A percentile compares a stretch with the other conserved stretches of the same genome.
Evolutionary conservation across 1,140 invertebrate genomes (phyloP).

Genomic region (Leptinotarsa texana): DNA sequence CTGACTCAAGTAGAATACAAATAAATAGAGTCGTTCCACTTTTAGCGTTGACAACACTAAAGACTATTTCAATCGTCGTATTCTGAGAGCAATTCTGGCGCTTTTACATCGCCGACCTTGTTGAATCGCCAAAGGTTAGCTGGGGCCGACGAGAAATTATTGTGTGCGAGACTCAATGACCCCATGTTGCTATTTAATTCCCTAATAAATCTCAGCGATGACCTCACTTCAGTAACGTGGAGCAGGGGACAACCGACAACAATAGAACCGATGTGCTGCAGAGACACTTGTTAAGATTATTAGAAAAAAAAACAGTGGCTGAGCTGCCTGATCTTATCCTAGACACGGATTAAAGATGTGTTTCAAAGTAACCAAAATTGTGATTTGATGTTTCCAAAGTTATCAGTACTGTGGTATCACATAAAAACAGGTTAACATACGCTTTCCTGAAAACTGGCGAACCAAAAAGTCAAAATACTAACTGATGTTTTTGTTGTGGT

Average conservation of each 20-base stretch:
- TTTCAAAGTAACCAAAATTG: too few species aligned
- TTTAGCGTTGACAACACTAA: constrained; percentile 1
- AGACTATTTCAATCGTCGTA: background rate
- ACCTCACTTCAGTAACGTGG: constrained; percentile 14
- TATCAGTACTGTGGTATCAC: too few species aligned
- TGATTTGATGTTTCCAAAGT: too few species aligned
- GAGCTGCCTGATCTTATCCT: too few species aligned
- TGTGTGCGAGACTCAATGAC: constrained; percentile 17
- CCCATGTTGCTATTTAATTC: constrained; percentile 19
- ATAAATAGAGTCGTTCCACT: background rate
- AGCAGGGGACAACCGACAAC: background rate
- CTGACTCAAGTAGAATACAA: too few species aligned
- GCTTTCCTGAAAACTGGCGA: too few species aligned
- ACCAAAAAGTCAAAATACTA: too few species aligned
- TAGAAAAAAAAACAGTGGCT: background rate
- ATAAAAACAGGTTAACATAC: too few species aligned
- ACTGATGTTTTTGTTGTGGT: too few species aligned
- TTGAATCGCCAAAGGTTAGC: constrained; percentile 18
- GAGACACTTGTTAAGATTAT: background rate
- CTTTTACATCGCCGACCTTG: constrained; percentile 10
- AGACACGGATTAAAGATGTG: too few species aligned
- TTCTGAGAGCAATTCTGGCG: background rate
- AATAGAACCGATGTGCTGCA: background rate
- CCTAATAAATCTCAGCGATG: constrained; percentile 20
- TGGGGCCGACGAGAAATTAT: background rate